Evolutionary conservation across 2,888 invertebrate species (phyloP), one percentile per base, ranked within the genome.

Genomic region (Drosophila bunnanda): DNA sequence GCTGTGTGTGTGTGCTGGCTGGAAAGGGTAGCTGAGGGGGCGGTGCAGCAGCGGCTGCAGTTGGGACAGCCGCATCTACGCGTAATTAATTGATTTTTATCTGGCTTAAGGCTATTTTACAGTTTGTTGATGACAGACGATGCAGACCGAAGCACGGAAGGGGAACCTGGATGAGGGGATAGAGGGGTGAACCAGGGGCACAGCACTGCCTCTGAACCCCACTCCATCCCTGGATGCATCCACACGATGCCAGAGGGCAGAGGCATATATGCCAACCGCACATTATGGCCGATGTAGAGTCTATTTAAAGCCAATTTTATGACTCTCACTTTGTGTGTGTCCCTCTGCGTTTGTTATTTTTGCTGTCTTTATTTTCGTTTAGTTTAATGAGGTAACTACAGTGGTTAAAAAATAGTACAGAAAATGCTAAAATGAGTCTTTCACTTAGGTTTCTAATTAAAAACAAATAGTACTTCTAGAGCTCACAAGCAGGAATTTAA

Each of bases 51-150:
- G 44, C 34, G 48, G 64, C 28, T 65, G 64, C 64, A 50, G 64
- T 65, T 43, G 65, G 58, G 72, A 66, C 71, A 66, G 87, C 73
- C 68, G 75, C 88, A 79, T 89, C 89, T 75, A 89, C 87, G 89
- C 80, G 88, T 89, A 91, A 90, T 90, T 91, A 90, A 90, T 90
- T 90, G 90, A 90, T 90, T 90, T 91, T 89, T 90, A 90, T 91
- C 89, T 89, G 90, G 89, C 91, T 89, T 89, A 80, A 85, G 90
- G 90, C 90, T 87, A 88, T 86, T 86, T 89, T 88, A 89, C 88
- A 88, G 89, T 86, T 86, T 86, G 89, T 84, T 88, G 85, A 80
- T 87, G 89, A 86, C 85, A 89, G 85, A 88, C 85, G 88, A 83
- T 73, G 80, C 86, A 76, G 77, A 80, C 86, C 75, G 75, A 79